A percentile compares a stretch with the other conserved stretches of the same genome.
These are phyloP conservation scores for Neofelis nebulosa DNA, from an alignment of 2,113 vertebrate genomes.

Conservation along the genomic window DNA sequence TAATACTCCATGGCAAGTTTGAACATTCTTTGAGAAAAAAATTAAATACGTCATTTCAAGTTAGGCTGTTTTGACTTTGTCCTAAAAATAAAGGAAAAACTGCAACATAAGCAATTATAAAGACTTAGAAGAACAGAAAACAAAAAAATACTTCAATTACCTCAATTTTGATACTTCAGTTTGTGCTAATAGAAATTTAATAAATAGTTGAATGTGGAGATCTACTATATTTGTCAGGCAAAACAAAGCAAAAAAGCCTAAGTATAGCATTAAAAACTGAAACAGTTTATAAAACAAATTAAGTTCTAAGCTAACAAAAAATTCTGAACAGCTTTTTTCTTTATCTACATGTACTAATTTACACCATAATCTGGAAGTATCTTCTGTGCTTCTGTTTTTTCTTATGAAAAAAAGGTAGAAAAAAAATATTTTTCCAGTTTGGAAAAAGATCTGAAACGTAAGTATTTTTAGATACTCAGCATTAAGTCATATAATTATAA, in stretches of 20 bases:
- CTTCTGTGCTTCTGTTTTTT: not conserved
- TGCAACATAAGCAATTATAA: not conserved
- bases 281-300: not conserved
- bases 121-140: not conserved
- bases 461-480: not conserved
- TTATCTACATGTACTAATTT: not conserved
- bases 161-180: not conserved
- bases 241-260: slow-evolving; percentile 29
- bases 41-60: slow-evolving; percentile 15
- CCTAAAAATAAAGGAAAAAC: slow-evolving; percentile 42
- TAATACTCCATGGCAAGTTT: not conserved
- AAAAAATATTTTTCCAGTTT: not conserved
- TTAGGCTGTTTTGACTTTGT: not conserved
- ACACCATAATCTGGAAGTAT: not conserved
- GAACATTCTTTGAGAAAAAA: slow-evolving; percentile 33
- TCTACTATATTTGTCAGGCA: not conserved
- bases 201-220: slow-evolving; percentile 14
- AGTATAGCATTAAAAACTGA: not conserved
- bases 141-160: not conserved
- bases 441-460: not conserved
- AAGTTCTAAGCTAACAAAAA: not conserved
- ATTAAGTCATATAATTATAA: not conserved
- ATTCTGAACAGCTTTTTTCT: not conserved
- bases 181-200: slow-evolving; percentile 16
- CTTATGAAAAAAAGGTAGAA: not conserved